Base-by-base conservation (phyloP, 2,888 invertebrate genomes). In the Hybos culiciformis region DNA sequence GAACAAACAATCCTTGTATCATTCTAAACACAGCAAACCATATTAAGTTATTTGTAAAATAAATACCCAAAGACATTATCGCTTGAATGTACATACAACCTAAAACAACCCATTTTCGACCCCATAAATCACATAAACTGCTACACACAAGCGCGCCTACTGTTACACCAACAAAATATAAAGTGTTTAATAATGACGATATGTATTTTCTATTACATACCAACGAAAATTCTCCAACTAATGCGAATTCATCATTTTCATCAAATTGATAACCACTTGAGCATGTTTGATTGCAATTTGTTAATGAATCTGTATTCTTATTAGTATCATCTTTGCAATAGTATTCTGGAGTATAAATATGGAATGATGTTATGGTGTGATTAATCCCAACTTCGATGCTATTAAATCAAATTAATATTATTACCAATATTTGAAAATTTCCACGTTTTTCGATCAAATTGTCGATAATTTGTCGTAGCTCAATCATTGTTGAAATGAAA, bases 1-100 rank as follows among this genome's bases (percentile, higher is more conserved):
- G 68, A 7, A 67, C 58, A 42, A 69, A 68, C 33, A 69, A 57
- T 33, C 68, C 69, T 49, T 69, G 69, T 7, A 66, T 48, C 26
- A 60, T 56, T 3, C 69, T 61, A 14, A 69, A 55, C 2, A 56
- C 54, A 34, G 63, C 53, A 47, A 68, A 69, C 12, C 59, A 48
- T 8, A 60, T 50, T 42, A 67, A 61, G 39, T 56, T 58, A 53
- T 58, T 46, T 5, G 55, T 50, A 43, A 51, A 50, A 39, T 55
- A 55, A 26, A 58, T 47, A 9, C 50, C 53, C 9, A 55, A 26
- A 3, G 57, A 56, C 37, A 56, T 48, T 3, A 50, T 54, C 2
- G 64, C 64, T 48, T 69, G 68, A 5, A 56, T 54, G 36, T 67
- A 66, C 29, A 70, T 58, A 26, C 67, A 66, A 12, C 62, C 54